phyloP scores from a whole-genome alignment of 1,140 invertebrate species.

The Luehdorfia chinensis region DNA sequence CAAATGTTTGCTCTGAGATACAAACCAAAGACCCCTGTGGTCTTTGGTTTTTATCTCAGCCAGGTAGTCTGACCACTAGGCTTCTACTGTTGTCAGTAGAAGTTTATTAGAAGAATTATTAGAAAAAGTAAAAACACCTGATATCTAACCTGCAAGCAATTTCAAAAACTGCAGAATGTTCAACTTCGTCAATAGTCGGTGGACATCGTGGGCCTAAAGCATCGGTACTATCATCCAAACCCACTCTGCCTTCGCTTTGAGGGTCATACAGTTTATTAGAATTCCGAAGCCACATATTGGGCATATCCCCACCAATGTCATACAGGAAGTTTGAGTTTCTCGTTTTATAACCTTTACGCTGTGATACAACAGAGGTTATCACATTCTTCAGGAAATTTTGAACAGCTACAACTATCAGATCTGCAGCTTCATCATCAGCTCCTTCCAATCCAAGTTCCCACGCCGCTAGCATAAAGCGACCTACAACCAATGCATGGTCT shows the following conservation, averaged over 20 bases:
- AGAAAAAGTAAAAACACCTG: too few species aligned
- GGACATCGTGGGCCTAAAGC: constrained; percentile 67
- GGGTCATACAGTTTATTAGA: constrained; percentile 68
- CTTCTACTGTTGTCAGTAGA: too few species aligned
- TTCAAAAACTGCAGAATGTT: constrained; percentile 64
- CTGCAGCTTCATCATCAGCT: constrained; percentile 86
- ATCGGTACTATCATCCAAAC: constrained; percentile 73
- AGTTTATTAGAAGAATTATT: too few species aligned
- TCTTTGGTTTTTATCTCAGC: too few species aligned
- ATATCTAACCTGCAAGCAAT: constrained; percentile 73
- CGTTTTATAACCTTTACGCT: constrained; percentile 84
- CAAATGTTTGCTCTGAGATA: too few species aligned
- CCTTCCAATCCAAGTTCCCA: constrained; percentile 90
- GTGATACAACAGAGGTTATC: constrained; percentile 83
- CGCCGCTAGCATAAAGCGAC: constrained; percentile 86
- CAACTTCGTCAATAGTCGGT: constrained; percentile 73
- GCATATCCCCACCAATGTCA: constrained; percentile 83
- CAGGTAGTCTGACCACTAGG: too few species aligned
- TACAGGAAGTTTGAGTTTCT: constrained; percentile 83
- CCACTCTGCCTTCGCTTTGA: constrained; percentile 67
- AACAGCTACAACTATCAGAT: constrained; percentile 85
- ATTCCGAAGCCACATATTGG: constrained; percentile 84
- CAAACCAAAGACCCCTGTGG: too few species aligned
- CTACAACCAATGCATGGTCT: constrained; percentile 86
- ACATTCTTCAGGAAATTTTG: constrained; percentile 86